Base-by-base conservation (phyloP, 2,797 vertebrate genomes). In the Cuculus canorus region DNA sequence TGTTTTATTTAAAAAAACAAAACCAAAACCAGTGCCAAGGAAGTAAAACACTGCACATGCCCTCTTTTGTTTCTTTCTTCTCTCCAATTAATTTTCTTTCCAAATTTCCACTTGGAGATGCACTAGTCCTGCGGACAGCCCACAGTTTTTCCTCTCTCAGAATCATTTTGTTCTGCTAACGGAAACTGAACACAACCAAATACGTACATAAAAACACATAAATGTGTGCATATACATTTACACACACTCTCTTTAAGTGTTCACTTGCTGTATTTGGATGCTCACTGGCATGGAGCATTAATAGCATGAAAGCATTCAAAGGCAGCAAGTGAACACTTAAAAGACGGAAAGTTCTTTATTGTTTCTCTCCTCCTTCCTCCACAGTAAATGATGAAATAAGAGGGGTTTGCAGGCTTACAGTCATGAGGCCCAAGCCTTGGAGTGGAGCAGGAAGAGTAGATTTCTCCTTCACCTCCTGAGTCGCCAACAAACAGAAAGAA, bases 211-310 rank as follows among this genome's bases (percentile, higher is more conserved):
- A 17, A 37, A 50, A 37, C 32, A 28, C 32, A 64, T 4, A 71
- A 81, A 81, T 1, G 0, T 2, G 1, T 35, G 48, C 8, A 2
- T 4, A 27, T 27, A 27, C 52, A 52, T 27, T 27, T 52, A 52
- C 23, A 27, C 27, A 28, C 14, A 28, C 50, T 27, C 25, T 28
- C 50, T 19, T 50, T 53, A 53, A 53, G 50, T 8, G 14, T 28
- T 53, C 50, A 28, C 50, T 53, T 53, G 27, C 27, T 53, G 50
- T 50, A 50, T 53, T 53, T 53, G 27, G 50, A 53, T 69, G 35
- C 56, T 82, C 28, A 27, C 52, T 69, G 54, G 33, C 30, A 32
- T 10, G 30, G n/a, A 91, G 27, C n/a, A 21, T 37, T 33, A 72
- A 35, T 14, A 83, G 17, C 19, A 83, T 15, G 35, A 76, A 12